These are phyloP conservation scores for Luehdorfia chinensis DNA, from an alignment of 1,140 invertebrate species.

Conservation along the genomic window DNA sequence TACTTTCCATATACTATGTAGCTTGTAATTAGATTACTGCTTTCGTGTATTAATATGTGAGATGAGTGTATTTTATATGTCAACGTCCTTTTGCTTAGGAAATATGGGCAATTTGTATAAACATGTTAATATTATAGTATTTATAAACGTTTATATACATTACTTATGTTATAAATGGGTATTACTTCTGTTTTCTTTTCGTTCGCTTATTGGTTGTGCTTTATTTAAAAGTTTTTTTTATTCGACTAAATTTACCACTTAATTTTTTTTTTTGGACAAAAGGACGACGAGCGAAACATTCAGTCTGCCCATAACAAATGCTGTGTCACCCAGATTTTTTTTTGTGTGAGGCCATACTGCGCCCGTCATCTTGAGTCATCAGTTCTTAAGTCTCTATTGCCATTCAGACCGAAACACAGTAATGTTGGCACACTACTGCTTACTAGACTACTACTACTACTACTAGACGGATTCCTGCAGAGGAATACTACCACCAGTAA, in stretches of 20 bases:
- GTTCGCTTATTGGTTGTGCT: too few relatives aligned
- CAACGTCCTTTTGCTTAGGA: neutral
- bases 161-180: neutral
- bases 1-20: neutral
- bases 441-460: too few relatives aligned
- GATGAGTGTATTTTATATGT: conserved; percentile 8
- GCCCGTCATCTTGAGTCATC: too few relatives aligned
- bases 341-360: too few relatives aligned
- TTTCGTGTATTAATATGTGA: conserved; percentile 10
- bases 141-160: conserved; percentile 2
- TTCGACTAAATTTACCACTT: neutral
- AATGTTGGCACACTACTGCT: too few relatives aligned
- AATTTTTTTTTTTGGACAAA: neutral
- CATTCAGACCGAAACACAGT: too few relatives aligned
- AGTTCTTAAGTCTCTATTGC: too few relatives aligned
- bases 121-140: conserved; percentile 9
- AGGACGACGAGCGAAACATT: neutral
- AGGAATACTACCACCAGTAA: too few relatives aligned
- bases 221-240: too few relatives aligned
- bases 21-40: conserved; percentile 6
- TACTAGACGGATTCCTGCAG: too few relatives aligned
- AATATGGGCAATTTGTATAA: conserved; percentile 13
- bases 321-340: too few relatives aligned
- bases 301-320: too few relatives aligned
- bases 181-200: neutral